Evolutionary conservation across 2,797 vertebrate species (phyloP).

Genomic region (Phalloptychus januarius): DNA sequence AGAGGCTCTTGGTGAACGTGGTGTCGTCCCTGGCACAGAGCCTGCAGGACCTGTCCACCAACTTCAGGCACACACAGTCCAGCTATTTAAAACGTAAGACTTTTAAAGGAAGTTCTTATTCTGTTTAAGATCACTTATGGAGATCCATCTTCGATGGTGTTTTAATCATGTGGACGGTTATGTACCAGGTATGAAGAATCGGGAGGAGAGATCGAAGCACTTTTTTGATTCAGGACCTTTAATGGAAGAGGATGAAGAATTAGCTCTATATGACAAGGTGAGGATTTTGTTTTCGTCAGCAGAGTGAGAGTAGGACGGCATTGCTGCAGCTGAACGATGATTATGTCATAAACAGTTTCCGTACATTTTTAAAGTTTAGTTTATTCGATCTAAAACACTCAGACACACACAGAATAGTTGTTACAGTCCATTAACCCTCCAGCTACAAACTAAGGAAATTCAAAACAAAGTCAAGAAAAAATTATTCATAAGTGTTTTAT

Average conservation of each 20-base stretch:
- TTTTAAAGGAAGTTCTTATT: not conserved
- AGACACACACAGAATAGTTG: too few relatives aligned
- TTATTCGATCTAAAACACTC: too few relatives aligned
- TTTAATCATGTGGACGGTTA: slow-evolving; percentile 5
- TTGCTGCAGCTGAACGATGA: not conserved
- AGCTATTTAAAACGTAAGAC: slow-evolving; percentile 95
- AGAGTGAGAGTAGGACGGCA: not conserved
- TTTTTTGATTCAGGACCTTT: slow-evolving; percentile 97
- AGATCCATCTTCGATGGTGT: not conserved
- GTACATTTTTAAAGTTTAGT: not conserved
- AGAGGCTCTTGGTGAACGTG: slow-evolving; percentile 91
- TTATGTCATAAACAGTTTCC: not conserved
- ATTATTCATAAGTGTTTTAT: too few relatives aligned
- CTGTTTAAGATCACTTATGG: not conserved
- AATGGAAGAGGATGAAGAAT: slow-evolving; percentile 94
- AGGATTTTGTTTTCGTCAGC: not conserved
- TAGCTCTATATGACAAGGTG: slow-evolving; percentile 91
- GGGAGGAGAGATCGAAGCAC: slow-evolving; percentile 96
- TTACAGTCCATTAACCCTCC: too few relatives aligned
- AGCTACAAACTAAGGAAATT: too few relatives aligned
- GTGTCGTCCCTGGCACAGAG: slow-evolving; percentile 93
- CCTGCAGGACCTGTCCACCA: slow-evolving; percentile 93
- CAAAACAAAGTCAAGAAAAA: too few relatives aligned
- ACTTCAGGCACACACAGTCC: slow-evolving; percentile 94
- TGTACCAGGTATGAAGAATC: slow-evolving; percentile 93